Percentiles rank a stretch among this genome's conserved stretches.
These are phyloP conservation scores for Ctenosaura bakeri DNA, from an alignment of 2,797 vertebrate species.

Conservation along the genomic window DNA sequence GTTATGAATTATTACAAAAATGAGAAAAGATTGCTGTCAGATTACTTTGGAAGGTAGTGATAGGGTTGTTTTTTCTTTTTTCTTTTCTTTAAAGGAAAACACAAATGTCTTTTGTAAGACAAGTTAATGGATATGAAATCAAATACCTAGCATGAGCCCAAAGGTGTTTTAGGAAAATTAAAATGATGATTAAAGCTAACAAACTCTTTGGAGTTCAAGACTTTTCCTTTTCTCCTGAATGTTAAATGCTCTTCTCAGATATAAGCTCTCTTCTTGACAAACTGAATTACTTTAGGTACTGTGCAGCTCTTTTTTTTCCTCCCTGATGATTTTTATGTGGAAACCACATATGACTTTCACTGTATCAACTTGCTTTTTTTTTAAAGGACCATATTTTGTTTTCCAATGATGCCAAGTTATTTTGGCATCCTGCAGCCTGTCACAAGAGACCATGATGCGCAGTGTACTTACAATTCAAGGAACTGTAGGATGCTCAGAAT, in stretches of 20 bases:
- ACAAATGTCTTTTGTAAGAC: conserved; percentile 27
- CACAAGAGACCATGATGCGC: conserved; percentile 50
- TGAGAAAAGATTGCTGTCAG: conserved; percentile 4
- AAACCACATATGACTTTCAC: background rate
- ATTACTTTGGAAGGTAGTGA: background rate
- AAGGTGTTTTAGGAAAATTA: background rate
- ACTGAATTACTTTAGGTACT: conserved; percentile 38
- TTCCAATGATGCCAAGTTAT: conserved; percentile 46
- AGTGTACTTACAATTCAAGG: conserved; percentile 84
- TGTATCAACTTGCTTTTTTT: conserved; percentile 23
- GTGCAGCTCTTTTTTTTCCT: background rate
- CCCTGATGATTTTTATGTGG: conserved; percentile 43
- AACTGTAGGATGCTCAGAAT: conserved; percentile 83
- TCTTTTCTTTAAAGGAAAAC: background rate
- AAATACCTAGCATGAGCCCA: conserved; percentile 12
- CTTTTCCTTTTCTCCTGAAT: background rate
- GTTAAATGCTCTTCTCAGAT: conserved; percentile 5
- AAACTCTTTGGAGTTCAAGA: background rate
- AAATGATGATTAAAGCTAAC: conserved; percentile 5
- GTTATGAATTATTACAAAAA: conserved; percentile 56
- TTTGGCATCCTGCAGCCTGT: conserved; percentile 57
- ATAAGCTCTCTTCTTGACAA: conserved; percentile 18
- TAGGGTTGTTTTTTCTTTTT: conserved; percentile 36
- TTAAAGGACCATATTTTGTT: conserved; percentile 38
- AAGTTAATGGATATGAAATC: conserved; percentile 21